Percentiles rank a stretch among this genome's conserved stretches.
Evolutionary conservation across 2,888 invertebrate species (phyloP).

Genomic region (Papilio demoleus): DNA sequence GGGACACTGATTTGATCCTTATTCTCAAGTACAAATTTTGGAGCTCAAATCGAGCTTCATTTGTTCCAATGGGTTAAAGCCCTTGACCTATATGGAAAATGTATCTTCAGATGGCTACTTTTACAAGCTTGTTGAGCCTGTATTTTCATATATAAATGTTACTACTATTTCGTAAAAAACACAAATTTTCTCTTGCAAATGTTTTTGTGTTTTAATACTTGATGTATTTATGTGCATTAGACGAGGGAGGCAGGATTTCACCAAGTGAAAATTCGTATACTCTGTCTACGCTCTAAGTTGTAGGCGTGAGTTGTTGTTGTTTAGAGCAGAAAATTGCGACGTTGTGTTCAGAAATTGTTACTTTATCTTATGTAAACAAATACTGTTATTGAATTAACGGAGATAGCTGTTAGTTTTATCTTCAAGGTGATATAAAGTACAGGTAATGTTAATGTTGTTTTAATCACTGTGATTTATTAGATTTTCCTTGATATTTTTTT

Average conservation of each 20-base stretch:
- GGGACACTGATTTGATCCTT: not conserved
- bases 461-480: constrained; percentile 33
- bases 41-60: constrained; percentile 1
- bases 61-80: not conserved
- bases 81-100: not conserved
- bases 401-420: constrained; percentile 28
- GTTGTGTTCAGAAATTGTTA: constrained; percentile 5
- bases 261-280: not conserved
- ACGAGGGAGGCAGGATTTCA: not conserved
- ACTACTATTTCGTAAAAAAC: not conserved
- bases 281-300: not conserved
- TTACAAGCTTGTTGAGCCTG: not conserved
- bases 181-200: too few species aligned
- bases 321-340: not conserved
- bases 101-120: not conserved
- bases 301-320: not conserved
- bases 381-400: constrained; percentile 6
- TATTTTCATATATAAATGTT: not conserved
- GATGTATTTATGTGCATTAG: not conserved
- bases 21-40: not conserved
- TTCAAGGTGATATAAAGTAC: constrained; percentile 26
- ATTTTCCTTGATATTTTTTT: constrained; percentile 18
- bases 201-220: not conserved
- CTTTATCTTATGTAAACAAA: constrained; percentile 24
- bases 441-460: constrained; percentile 28